Percentiles rank a stretch among this genome's conserved stretches.
Evolutionary conservation across 2,797 vertebrate species (phyloP).

Genomic region (Hybognathus amarus): DNA sequence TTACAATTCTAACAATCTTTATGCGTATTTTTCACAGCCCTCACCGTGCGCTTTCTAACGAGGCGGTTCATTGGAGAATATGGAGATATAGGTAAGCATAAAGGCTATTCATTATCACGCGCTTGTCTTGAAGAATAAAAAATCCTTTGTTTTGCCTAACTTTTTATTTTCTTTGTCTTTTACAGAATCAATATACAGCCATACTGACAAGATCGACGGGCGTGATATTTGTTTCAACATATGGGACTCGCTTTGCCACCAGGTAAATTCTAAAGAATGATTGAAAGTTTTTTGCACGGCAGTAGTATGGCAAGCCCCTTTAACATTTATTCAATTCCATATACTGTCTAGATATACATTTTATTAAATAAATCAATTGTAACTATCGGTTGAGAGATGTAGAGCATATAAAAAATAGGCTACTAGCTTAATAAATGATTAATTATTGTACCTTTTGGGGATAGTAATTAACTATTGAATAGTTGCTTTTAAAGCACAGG

Average conservation of each 20-base stretch:
- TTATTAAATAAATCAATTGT: background rate
- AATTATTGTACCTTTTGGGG: too few relatives aligned
- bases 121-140: background rate
- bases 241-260: constrained; percentile 70
- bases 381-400: background rate
- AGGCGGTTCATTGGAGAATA: constrained; percentile 76
- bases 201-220: constrained; percentile 67
- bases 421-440: background rate
- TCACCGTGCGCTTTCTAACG: constrained; percentile 73
- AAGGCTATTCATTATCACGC: background rate
- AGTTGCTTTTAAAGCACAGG: background rate
- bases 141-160: background rate
- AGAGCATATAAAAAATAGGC: background rate
- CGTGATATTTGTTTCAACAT: constrained; percentile 73
- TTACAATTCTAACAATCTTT: background rate
- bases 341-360: background rate
- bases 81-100: constrained; percentile 70
- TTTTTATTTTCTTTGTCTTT: background rate
- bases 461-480: too few relatives aligned
- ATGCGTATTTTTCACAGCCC: constrained; percentile 59
- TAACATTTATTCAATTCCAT: background rate
- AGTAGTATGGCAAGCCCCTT: background rate
- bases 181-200: constrained; percentile 74
- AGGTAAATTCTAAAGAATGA: constrained; percentile 58
- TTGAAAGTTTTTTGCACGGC: background rate